Percentiles rank a stretch among this genome's conserved stretches.
phyloP scores from a whole-genome alignment of 2,888 invertebrate species.

The Achlya flavicornis region DNA sequence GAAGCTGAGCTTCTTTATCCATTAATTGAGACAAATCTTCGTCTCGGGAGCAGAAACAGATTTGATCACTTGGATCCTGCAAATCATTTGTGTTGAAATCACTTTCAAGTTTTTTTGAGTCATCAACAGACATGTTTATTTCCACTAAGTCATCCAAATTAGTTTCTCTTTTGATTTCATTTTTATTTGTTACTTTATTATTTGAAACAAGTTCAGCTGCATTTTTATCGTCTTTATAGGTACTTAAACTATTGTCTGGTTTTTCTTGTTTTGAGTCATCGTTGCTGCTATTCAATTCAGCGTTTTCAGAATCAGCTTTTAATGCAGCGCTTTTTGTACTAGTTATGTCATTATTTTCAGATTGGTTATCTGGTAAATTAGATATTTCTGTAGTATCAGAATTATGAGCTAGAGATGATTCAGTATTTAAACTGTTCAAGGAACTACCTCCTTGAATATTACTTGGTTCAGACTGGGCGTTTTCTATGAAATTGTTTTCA shows the following conservation, averaged over 20 bases:
- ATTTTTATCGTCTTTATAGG: slow-evolving; percentile 37
- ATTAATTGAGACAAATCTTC: slow-evolving; percentile 51
- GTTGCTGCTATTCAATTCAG: slow-evolving; percentile 37
- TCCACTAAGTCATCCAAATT: slow-evolving; percentile 44
- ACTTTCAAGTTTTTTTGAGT: slow-evolving; percentile 39
- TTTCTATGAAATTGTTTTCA: slow-evolving; percentile 60
- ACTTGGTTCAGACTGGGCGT: slow-evolving; percentile 58
- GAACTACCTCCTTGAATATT: slow-evolving; percentile 59
- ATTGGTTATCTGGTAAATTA: slow-evolving; percentile 44
- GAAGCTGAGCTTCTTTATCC: slow-evolving; percentile 47
- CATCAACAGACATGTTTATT: slow-evolving; percentile 37
- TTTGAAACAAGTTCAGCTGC: slow-evolving; percentile 37
- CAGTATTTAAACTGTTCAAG: slow-evolving; percentile 45
- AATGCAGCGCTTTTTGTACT: slow-evolving; percentile 48
- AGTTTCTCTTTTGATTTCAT: slow-evolving; percentile 67
- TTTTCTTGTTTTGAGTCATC: slow-evolving; percentile 35
- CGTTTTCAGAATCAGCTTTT: slow-evolving; percentile 37
- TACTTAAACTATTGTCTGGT: background rate
- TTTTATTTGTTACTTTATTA: slow-evolving; percentile 47
- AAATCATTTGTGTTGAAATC: slow-evolving; percentile 38
- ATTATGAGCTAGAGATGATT: slow-evolving; percentile 39
- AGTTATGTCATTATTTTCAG: slow-evolving; percentile 43
- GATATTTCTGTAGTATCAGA: slow-evolving; percentile 46
- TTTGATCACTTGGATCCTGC: slow-evolving; percentile 45
- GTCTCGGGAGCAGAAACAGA: slow-evolving; percentile 48